Conservation (phyloP, 2,113 vertebrate genomes). For the pig (Sus scrofa) region T2T-Sscrofa CM000829.6:54617501-54618000, state of each 20-base stretch:
- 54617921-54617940: background rate
- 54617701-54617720: background rate
- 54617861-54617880: background rate
- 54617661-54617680: background rate
- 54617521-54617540: background rate
- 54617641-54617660: background rate
- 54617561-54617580: background rate
- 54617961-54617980: background rate
- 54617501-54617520: background rate
- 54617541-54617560: background rate
- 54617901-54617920: background rate
- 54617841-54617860: background rate
- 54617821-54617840: background rate
- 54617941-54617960: background rate
- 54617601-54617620: background rate
- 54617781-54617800: background rate
- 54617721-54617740: background rate
- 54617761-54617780: background rate
- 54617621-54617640: constrained; percentile 7
- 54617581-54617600: background rate
- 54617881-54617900: background rate
- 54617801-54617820: background rate
- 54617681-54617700: background rate
- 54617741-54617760: background rate
- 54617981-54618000: background rate